These are phyloP conservation scores for Calephelis perditalis DNA, from an alignment of 2,888 invertebrate species.

Conservation along the genomic window DNA sequence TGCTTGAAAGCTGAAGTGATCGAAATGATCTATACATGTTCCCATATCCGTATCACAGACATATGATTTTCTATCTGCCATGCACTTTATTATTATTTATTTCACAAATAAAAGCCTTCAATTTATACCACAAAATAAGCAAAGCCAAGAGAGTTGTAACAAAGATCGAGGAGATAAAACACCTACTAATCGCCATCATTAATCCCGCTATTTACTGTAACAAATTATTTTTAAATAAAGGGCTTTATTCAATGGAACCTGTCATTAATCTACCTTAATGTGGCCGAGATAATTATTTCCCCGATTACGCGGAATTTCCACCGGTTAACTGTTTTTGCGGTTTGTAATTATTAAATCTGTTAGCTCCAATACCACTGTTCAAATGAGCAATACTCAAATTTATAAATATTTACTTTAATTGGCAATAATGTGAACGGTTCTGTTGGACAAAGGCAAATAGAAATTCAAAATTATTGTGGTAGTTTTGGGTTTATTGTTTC, in stretches of 20 bases:
- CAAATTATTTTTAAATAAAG: conserved; percentile 11
- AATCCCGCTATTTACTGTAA: conserved; percentile 4
- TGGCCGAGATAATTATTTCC: conserved; percentile 14
- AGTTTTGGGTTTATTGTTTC: too few species aligned
- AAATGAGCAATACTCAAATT: neutral
- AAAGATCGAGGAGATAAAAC: neutral
- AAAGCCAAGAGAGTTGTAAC: neutral
- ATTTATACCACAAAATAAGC: neutral
- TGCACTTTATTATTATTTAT: too few species aligned
- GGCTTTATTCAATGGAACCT: conserved; percentile 5
- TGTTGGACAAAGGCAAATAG: neutral
- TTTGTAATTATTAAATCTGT: conserved; percentile 10
- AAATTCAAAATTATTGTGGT: too few species aligned
- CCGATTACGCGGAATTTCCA: conserved; percentile 6
- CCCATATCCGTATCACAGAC: too few species aligned
- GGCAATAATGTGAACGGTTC: neutral
- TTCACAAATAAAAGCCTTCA: too few species aligned
- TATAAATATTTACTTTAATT: conserved; percentile 4
- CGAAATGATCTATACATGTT: too few species aligned
- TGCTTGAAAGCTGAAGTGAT: too few species aligned
- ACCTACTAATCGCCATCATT: neutral
- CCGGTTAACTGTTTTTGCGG: conserved; percentile 12
- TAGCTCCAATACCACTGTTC: neutral
- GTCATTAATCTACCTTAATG: conserved; percentile 13
- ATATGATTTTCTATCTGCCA: too few species aligned